phyloP scores from a whole-genome alignment of 2,888 invertebrate genomes.

The Platynereis dumerilii region DNA sequence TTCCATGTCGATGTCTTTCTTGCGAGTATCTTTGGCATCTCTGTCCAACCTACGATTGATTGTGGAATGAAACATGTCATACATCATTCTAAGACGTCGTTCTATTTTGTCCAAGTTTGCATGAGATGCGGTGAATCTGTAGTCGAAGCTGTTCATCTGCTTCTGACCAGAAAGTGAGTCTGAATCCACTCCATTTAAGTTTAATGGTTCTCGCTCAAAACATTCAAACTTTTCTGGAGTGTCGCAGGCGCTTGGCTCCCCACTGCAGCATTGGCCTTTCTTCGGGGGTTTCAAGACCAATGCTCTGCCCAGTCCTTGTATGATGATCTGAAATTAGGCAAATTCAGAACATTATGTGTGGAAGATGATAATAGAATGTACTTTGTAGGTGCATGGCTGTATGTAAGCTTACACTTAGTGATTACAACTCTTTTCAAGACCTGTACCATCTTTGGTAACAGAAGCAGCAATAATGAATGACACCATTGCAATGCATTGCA shows the following conservation, averaged over 20 bases:
- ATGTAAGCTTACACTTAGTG: too few species aligned
- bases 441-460: too few species aligned
- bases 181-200: not conserved
- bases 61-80: not conserved
- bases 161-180: too few species aligned
- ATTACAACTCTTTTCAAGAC: too few species aligned
- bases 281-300: not conserved
- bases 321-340: not conserved
- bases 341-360: too few species aligned
- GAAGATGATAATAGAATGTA: too few species aligned
- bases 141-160: not conserved
- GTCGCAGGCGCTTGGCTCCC: slow-evolving; percentile 2
- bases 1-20: slow-evolving; percentile 9
- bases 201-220: slow-evolving; percentile 9
- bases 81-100: slow-evolving; percentile 1
- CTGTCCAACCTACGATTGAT: not conserved
- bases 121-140: not conserved
- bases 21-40: not conserved
- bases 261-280: not conserved
- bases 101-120: slow-evolving; percentile 2
- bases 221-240: not conserved
- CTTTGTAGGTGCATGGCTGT: too few species aligned
- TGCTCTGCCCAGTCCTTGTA: not conserved
- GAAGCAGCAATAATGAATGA: too few species aligned
- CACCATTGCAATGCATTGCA: too few species aligned